These are phyloP conservation scores for Coreius guichenoti DNA, from an alignment of 2,797 vertebrate genomes.

Conservation along the genomic window DNA sequence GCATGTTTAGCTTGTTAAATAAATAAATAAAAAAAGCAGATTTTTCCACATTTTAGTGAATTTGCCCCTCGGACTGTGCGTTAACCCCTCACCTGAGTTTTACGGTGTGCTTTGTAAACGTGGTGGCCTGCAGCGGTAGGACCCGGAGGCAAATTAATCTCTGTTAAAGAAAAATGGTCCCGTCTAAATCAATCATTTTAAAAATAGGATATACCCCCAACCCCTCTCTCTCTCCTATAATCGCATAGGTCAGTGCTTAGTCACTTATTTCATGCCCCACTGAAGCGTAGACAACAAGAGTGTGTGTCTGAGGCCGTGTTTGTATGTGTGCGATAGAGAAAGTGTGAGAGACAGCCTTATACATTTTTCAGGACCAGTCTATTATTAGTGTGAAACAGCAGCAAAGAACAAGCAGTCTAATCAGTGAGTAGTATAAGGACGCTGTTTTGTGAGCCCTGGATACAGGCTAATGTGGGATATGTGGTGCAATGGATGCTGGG, in stretches of 20 bases:
- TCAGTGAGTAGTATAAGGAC: conserved; percentile 25
- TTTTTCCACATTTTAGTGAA: not conserved
- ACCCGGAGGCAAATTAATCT: conserved; percentile 58
- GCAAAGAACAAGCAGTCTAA: conserved; percentile 46
- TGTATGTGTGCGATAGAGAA: conserved; percentile 20
- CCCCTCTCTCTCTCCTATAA: conserved; percentile 32
- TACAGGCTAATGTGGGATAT: conserved; percentile 6
- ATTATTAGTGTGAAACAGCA: conserved; percentile 49
- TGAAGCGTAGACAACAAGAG: conserved; percentile 52
- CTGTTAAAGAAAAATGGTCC: conserved; percentile 57
- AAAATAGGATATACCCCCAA: conserved; percentile 46
- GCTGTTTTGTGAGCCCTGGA: conserved; percentile 20
- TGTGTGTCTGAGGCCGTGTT: conserved; percentile 40
- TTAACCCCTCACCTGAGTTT: conserved; percentile 24
- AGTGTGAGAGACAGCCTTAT: conserved; percentile 41
- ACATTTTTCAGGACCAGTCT: conserved; percentile 46
- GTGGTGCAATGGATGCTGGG: conserved; percentile 30
- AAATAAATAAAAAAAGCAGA: not conserved
- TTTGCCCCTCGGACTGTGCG: not conserved
- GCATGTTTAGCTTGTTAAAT: not conserved
- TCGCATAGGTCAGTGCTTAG: conserved; percentile 50
- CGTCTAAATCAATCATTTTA: conserved; percentile 63
- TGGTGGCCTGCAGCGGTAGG: conserved; percentile 30
- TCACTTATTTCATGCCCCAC: conserved; percentile 51
- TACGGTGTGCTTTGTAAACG: conserved; percentile 10